Percentiles rank a stretch among this genome's conserved stretches.
These are phyloP conservation scores for Arctia plantaginis DNA, from an alignment of 2,888 invertebrate genomes.

Conservation along the genomic window DNA sequence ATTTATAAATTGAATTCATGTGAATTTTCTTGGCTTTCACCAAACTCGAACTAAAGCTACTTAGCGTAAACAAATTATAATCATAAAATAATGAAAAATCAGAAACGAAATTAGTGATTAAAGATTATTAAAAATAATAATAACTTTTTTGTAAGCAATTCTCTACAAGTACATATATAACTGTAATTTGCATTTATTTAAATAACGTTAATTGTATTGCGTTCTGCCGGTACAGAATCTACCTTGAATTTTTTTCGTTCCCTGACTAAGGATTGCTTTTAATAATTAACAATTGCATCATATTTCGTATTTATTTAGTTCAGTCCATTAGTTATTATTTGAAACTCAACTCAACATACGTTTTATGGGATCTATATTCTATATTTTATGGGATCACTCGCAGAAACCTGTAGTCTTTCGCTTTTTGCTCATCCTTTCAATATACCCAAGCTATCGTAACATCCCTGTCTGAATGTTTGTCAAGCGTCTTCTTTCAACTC, in stretches of 20 bases:
- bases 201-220: neutral
- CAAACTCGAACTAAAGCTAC: neutral
- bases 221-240: neutral
- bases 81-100: neutral
- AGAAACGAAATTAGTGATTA: neutral
- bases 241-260: neutral
- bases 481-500: too few species aligned
- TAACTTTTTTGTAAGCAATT: neutral
- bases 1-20: neutral
- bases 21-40: neutral
- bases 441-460: too few species aligned
- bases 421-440: too few species aligned
- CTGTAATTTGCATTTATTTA: neutral
- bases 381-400: too few species aligned
- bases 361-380: too few species aligned
- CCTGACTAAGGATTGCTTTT: neutral
- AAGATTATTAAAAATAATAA: neutral
- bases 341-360: too few species aligned
- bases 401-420: too few species aligned
- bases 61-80: too few species aligned
- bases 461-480: too few species aligned
- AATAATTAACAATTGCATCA: neutral
- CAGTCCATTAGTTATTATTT: neutral
- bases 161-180: neutral
- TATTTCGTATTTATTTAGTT: neutral